Percentiles rank a stretch among this genome's conserved stretches.
phyloP scores from a whole-genome alignment of 2,888 invertebrate species.

The Scaptomyza parva region DNA sequence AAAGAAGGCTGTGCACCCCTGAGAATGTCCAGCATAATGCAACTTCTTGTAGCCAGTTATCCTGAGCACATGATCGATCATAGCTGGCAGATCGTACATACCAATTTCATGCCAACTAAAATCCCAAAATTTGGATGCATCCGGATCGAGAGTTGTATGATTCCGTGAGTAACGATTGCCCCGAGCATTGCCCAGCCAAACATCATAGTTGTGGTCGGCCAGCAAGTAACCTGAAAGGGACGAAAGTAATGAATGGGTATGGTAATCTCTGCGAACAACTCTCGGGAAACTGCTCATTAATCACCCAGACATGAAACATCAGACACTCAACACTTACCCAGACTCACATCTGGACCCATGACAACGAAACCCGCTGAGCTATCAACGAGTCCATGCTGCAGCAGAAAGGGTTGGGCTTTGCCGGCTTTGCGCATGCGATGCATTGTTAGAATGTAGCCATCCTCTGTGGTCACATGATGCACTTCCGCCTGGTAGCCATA shows the following conservation, averaged over 20 bases:
- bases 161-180: slow-evolving; percentile 84
- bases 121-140: slow-evolving; percentile 87
- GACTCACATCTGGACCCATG: slow-evolving; percentile 88
- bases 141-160: slow-evolving; percentile 81
- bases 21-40: slow-evolving; percentile 88
- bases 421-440: slow-evolving; percentile 89
- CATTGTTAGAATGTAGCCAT: slow-evolving; percentile 91
- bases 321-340: slow-evolving; percentile 76
- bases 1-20: slow-evolving; percentile 90
- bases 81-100: slow-evolving; percentile 91
- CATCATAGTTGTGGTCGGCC: slow-evolving; percentile 85
- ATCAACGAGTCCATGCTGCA: slow-evolving; percentile 90
- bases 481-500: slow-evolving; percentile 89
- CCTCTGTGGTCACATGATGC: slow-evolving; percentile 89
- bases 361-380: slow-evolving; percentile 91
- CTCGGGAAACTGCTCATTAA: slow-evolving; percentile 49
- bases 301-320: slow-evolving; percentile 25
- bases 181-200: slow-evolving; percentile 84
- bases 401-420: slow-evolving; percentile 87
- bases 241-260: background rate
- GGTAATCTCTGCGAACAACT: slow-evolving; percentile 53
- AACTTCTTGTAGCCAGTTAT: slow-evolving; percentile 86
- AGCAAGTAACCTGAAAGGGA: slow-evolving; percentile 85
- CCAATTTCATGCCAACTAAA: slow-evolving; percentile 96
- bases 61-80: slow-evolving; percentile 89